Evolutionary conservation across 1,140 invertebrate genomes (phyloP).

Genomic region (Leptinotarsa defecta): DNA sequence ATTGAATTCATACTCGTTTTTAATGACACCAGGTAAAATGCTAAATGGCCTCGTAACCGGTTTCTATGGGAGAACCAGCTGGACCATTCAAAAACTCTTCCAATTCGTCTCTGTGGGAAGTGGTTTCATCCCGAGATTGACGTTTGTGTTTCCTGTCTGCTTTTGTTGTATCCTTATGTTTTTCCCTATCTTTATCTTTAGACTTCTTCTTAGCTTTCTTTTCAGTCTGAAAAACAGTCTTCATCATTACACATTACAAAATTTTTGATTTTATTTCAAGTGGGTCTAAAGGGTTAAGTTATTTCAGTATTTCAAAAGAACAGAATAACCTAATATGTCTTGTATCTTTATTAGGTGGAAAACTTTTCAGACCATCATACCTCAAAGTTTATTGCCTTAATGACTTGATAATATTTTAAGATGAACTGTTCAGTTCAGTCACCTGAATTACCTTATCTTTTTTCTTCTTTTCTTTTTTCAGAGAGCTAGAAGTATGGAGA

Average conservation of each 20-base stretch:
- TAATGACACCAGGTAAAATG: conserved; percentile 17
- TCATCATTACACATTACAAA: neutral
- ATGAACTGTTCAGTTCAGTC: neutral
- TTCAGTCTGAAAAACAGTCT: conserved; percentile 58
- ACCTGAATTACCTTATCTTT: conserved; percentile 59
- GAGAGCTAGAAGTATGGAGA: conserved; percentile 47
- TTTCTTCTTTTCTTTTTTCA: conserved; percentile 62
- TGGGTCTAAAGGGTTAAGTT: too few species aligned
- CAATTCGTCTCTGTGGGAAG: conserved; percentile 62
- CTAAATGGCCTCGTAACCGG: conserved; percentile 65
- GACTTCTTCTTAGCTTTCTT: conserved; percentile 61
- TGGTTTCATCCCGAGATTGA: conserved; percentile 53
- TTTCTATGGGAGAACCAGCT: conserved; percentile 56
- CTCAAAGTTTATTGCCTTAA: too few species aligned
- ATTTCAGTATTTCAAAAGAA: too few species aligned
- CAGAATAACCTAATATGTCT: too few species aligned
- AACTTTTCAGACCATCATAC: too few species aligned
- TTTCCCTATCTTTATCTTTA: conserved; percentile 59
- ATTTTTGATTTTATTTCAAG: too few species aligned
- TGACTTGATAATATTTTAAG: neutral
- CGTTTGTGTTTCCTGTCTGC: conserved; percentile 56
- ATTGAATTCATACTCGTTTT: neutral
- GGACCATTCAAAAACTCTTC: conserved; percentile 71
- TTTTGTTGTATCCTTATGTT: conserved; percentile 56
- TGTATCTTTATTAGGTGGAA: too few species aligned